phyloP scores from a whole-genome alignment of 2,888 invertebrate species.

The Cecidostiba fungosa region DNA sequence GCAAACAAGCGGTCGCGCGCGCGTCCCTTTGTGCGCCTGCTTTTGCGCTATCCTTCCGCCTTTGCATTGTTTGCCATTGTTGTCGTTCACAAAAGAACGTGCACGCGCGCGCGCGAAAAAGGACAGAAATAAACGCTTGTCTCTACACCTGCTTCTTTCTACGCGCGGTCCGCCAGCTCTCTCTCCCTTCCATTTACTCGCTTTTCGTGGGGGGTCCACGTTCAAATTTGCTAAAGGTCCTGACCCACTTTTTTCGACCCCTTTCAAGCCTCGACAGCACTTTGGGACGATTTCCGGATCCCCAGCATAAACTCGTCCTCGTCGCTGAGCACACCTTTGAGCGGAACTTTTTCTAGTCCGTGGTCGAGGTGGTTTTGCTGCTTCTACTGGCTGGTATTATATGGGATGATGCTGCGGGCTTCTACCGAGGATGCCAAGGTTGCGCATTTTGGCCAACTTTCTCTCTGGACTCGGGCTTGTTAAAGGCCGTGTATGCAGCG shows the following conservation, averaged over 20 bases:
- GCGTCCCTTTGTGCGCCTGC: constrained; percentile 46
- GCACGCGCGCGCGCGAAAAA: constrained; percentile 44
- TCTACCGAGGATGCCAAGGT: neutral
- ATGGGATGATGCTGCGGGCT: neutral
- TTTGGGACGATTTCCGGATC: constrained; percentile 11
- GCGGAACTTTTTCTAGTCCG: neutral
- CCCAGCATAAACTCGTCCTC: neutral
- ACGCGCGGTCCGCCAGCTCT: neutral
- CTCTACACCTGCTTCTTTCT: neutral
- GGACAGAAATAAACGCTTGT: constrained; percentile 49
- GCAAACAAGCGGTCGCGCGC: constrained; percentile 59
- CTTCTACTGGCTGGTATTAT: neutral
- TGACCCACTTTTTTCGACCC: neutral
- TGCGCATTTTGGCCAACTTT: constrained; percentile 3
- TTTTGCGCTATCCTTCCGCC: constrained; percentile 29
- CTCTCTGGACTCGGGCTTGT: neutral
- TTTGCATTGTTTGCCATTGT: constrained; percentile 65
- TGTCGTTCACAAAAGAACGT: constrained; percentile 60
- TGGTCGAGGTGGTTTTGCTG: neutral
- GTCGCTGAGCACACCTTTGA: neutral
- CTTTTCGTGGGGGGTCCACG: neutral
- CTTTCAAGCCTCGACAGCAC: neutral
- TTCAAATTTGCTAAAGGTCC: constrained; percentile 17
- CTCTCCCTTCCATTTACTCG: neutral
- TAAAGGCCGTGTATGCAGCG: neutral